Percentiles rank a stretch among this genome's conserved stretches.
Conservation (phyloP, 2,888 invertebrate genomes). For the Listrodromus nycthemerus region DNA sequence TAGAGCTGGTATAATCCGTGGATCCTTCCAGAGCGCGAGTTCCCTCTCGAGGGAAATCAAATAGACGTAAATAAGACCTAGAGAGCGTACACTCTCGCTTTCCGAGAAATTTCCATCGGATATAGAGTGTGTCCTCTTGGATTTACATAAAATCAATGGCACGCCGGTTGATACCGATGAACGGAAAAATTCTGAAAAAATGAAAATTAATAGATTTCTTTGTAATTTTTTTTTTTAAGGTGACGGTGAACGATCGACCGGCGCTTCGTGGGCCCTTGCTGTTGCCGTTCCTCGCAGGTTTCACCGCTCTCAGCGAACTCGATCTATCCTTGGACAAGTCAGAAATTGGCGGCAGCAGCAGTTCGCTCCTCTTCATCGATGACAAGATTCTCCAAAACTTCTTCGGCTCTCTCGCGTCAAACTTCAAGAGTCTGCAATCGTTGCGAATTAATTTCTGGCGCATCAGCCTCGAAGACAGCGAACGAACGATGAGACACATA, state of each 20-base stretch:
- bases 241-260: constrained; percentile 84
- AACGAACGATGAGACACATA: constrained; percentile 81
- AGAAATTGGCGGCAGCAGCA: constrained; percentile 82
- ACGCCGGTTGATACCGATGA: background rate
- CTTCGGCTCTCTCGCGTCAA: constrained; percentile 84
- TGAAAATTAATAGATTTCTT: background rate
- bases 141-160: constrained; percentile 12
- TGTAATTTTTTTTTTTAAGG: constrained; percentile 75
- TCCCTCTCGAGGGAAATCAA: constrained; percentile 48
- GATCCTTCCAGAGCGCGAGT: constrained; percentile 15
- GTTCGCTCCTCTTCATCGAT: constrained; percentile 82
- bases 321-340: constrained; percentile 85
- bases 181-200: background rate
- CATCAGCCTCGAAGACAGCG: constrained; percentile 80
- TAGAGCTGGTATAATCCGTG: constrained; percentile 6
- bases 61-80: constrained; percentile 32
- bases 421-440: constrained; percentile 84
- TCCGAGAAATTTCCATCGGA: constrained; percentile 15
- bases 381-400: constrained; percentile 85
- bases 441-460: constrained; percentile 83
- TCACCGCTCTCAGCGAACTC: constrained; percentile 85
- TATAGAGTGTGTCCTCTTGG: background rate
- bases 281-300: constrained; percentile 85
- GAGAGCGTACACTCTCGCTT: background rate
- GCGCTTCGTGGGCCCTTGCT: constrained; percentile 85